A percentile compares a stretch with the other conserved stretches of the same genome.
Conservation (phyloP, 2,888 invertebrate species). For the Dryomyza anilis region DNA sequence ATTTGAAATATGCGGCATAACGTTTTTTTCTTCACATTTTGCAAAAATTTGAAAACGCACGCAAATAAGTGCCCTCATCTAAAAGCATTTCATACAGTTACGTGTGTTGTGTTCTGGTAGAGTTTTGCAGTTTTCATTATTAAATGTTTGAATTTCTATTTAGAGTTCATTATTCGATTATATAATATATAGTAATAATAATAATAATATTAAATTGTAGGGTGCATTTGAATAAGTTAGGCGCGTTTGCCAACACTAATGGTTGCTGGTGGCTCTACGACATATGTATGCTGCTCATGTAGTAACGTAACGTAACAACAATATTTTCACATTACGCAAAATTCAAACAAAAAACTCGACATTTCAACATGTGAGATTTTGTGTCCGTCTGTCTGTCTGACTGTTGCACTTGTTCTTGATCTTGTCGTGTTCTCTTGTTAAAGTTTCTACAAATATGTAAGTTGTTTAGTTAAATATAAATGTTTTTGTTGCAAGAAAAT, state of each 20-base stretch:
- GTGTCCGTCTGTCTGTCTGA: background rate
- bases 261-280: too few relatives aligned
- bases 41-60: too few relatives aligned
- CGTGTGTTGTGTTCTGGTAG: too few relatives aligned
- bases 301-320: too few relatives aligned
- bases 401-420: slow-evolving; percentile 1
- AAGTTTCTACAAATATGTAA: slow-evolving; percentile 33
- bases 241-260: too few relatives aligned
- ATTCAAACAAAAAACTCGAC: too few relatives aligned
- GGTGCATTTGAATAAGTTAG: slow-evolving; percentile 26
- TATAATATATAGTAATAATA: too few relatives aligned
- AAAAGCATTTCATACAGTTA: slow-evolving; percentile 25
- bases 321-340: too few relatives aligned
- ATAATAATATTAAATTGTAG: slow-evolving; percentile 39
- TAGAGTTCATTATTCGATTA: slow-evolving; percentile 33
- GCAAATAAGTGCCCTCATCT: slow-evolving; percentile 26
- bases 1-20: too few relatives aligned
- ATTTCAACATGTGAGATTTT: slow-evolving; percentile 15
- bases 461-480: slow-evolving; percentile 32
- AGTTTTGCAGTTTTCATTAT: slow-evolving; percentile 17
- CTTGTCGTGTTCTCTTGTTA: slow-evolving; percentile 32
- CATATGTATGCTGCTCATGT: too few relatives aligned
- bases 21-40: too few relatives aligned
- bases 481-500: slow-evolving; percentile 34
- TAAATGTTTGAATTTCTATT: slow-evolving; percentile 6